A percentile compares a stretch with the other conserved stretches of the same genome.
phyloP scores from a whole-genome alignment of 2,113 vertebrate genomes.

The Hydrochoerus hydrochaeris region DNA sequence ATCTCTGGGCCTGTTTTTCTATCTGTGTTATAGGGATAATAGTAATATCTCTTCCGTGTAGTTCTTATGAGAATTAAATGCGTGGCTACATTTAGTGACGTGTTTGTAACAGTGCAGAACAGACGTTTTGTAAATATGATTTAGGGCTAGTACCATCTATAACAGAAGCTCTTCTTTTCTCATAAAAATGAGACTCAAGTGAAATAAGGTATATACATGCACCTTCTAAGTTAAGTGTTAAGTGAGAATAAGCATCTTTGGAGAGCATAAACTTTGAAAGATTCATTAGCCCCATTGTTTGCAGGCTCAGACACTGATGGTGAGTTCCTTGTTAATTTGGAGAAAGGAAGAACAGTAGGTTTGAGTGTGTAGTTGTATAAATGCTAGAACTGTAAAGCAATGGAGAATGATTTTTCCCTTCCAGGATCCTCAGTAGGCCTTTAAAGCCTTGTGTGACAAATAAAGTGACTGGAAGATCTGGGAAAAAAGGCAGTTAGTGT shows the following conservation, averaged over 20 bases:
- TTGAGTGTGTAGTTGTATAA: conserved; percentile 15
- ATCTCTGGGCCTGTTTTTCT: background rate
- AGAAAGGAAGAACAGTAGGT: background rate
- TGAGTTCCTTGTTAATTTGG: background rate
- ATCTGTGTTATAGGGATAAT: background rate
- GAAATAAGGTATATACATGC: background rate
- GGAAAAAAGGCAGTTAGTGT: background rate
- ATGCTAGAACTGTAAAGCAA: background rate
- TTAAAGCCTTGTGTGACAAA: background rate
- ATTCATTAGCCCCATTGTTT: background rate
- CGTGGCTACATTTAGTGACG: background rate
- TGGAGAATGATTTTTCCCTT: background rate
- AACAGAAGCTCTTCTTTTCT: background rate
- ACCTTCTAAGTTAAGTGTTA: background rate
- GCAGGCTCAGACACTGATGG: background rate
- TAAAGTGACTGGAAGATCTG: conserved; percentile 39
- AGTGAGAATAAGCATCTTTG: conserved; percentile 1
- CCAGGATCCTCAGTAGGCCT: background rate
- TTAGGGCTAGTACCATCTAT: background rate
- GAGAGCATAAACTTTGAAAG: background rate
- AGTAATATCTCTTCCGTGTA: background rate
- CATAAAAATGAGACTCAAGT: background rate
- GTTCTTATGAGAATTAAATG: background rate
- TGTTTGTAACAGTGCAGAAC: background rate
- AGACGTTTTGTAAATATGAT: background rate